Conservation (phyloP, 2,888 invertebrate genomes). For the Caenorhabditis doughertyi region DNA sequence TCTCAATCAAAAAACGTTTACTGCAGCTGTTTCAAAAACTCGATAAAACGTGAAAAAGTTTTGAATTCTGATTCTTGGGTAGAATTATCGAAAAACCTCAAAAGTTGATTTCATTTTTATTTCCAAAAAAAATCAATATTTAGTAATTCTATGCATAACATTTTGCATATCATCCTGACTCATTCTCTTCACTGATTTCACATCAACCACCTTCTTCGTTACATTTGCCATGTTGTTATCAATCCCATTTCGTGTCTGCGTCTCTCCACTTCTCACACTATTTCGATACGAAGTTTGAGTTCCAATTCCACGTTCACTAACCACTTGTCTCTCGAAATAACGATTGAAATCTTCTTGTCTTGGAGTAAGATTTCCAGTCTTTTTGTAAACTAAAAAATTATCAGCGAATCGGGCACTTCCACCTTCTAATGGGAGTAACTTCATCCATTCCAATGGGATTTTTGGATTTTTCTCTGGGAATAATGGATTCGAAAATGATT, state of each 20-base stretch:
- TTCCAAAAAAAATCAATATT: slow-evolving; percentile 8
- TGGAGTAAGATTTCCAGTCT: slow-evolving; percentile 4
- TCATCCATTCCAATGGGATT: slow-evolving; percentile 61
- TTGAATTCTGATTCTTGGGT: no score
- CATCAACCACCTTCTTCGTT: slow-evolving; percentile 34
- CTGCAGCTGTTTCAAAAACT: no score
- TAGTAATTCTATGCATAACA: slow-evolving; percentile 22
- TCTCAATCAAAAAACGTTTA: no score
- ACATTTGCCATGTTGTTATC: slow-evolving; percentile 1
- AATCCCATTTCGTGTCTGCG: slow-evolving; percentile 22
- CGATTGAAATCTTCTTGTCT: slow-evolving; percentile 5
- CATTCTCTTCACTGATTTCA: slow-evolving; percentile 41
- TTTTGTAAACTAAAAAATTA: slow-evolving; percentile 22
- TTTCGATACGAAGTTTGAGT: slow-evolving; percentile 10
- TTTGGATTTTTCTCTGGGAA: slow-evolving; percentile 28
- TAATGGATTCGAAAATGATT: slow-evolving; percentile 42
- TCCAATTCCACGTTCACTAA: slow-evolving; percentile 47
- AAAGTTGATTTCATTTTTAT: no score
- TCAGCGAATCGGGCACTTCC: slow-evolving; percentile 30
- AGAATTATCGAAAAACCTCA: no score
- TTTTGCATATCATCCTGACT: slow-evolving; percentile 44
- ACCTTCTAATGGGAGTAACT: slow-evolving; percentile 36
- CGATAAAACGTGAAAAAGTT: no score
- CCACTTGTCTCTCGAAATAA: slow-evolving; percentile 14
- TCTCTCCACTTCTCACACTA: slow-evolving; percentile 35